Base-by-base conservation (phyloP, 1,140 invertebrate species). In the Hylaeus volcanicus region DNA sequence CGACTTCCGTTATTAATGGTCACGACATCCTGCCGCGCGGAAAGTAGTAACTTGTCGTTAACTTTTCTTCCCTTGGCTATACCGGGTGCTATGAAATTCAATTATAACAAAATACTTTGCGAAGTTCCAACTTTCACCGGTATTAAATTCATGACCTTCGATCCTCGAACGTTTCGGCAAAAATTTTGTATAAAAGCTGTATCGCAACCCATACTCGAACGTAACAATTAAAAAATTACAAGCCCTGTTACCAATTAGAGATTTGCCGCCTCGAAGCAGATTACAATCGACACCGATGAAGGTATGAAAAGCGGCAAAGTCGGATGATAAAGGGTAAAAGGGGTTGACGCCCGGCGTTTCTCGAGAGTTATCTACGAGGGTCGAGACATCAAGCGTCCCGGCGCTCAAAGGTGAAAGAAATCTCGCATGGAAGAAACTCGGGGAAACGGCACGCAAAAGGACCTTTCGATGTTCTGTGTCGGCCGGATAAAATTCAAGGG, bases 1-100 rank as follows among this genome's bases (percentile, higher is more conserved):
- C 53, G 79, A 75, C 45, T 80, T 73, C 65, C 70, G 71, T 79
- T 79, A 79, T 79, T 79, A 79, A 79, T 79, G 61, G 71, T 70
- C 41, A 48, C 77, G 61, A 74, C 61, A 74, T 65, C 53, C 51
- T 64, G 43, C 76, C 43, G 15, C 56, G 3, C 3, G 8, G 15
- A 53, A 60, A 45, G 15, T 9, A 15, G n/a, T 3, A 71, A 78
- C 37, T 61, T 78, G 51, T 51, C n/a, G 76, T 43, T 8, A 71
- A 78, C 68, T 78, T 51, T 51, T 71, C 48, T 63, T 72, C 51
- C 55, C 66, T 39, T 12, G 3, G 51, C 12, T 37, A 39, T 26
- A 11, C 6, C n/a, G 1, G 26, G 14, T n/a, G 6, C 41, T 63
- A 45, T 43, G 14, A 60, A 63, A 74, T 74, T 74, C 77, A 53